phyloP scores from a whole-genome alignment of 1,140 invertebrate species.

The Trichonephila inaurata region DNA sequence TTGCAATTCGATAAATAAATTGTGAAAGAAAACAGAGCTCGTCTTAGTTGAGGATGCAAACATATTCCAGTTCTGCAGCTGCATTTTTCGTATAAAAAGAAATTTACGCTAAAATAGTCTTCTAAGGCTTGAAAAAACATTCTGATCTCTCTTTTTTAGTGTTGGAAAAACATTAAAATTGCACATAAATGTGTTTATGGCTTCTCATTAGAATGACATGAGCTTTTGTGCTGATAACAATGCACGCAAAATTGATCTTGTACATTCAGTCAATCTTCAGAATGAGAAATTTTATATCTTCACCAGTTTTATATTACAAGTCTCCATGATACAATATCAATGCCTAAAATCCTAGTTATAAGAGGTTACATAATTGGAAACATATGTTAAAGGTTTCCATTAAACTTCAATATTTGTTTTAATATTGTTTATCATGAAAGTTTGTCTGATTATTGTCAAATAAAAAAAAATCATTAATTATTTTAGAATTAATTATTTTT shows the following conservation, averaged over 20 bases:
- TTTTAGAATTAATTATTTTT: too few species aligned
- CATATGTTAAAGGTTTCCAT: too few species aligned
- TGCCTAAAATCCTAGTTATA: too few species aligned
- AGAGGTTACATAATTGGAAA: too few species aligned
- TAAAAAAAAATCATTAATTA: too few species aligned
- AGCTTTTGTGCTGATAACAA: neutral
- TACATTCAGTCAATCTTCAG: neutral
- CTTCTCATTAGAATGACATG: conserved; percentile 58
- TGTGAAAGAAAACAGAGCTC: conserved; percentile 23
- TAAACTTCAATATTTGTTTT: too few species aligned
- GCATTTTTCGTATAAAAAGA: conserved; percentile 31
- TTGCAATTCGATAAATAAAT: conserved; percentile 6
- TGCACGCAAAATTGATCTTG: neutral
- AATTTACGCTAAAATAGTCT: conserved; percentile 36
- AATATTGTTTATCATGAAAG: too few species aligned
- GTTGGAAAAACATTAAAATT: neutral
- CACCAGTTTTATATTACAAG: neutral
- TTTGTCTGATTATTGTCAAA: too few species aligned
- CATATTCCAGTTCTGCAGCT: conserved; percentile 50
- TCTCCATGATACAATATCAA: too few species aligned
- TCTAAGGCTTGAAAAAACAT: neutral
- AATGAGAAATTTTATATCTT: neutral
- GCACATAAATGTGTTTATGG: conserved; percentile 25
- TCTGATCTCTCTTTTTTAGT: neutral
- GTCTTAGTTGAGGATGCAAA: conserved; percentile 40